Percentiles rank a stretch among this genome's conserved stretches.
phyloP scores from a whole-genome alignment of 2,888 invertebrate genomes.

The Eudasyphora cyanicolor region DNA sequence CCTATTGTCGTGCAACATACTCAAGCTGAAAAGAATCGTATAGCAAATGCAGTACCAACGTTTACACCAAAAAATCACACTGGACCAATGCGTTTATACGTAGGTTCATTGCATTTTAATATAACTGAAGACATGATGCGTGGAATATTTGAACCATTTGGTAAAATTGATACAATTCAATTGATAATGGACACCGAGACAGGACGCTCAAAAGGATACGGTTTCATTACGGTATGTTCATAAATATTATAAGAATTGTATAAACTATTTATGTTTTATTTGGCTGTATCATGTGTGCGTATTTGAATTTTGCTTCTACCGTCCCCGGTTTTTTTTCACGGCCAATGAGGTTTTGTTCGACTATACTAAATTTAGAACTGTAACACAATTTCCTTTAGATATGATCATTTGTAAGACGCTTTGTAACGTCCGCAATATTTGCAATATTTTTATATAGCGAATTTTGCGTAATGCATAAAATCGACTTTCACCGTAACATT shows the following conservation, averaged over 20 bases:
- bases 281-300: too few relatives aligned
- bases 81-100: constrained; percentile 98
- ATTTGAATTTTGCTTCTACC: too few relatives aligned
- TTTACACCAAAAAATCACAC: constrained; percentile 92
- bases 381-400: too few relatives aligned
- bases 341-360: too few relatives aligned
- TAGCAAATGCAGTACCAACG: constrained; percentile 91
- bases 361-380: too few relatives aligned
- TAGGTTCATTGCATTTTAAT: constrained; percentile 98
- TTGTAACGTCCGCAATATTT: too few relatives aligned
- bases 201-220: constrained; percentile 97
- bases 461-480: too few relatives aligned
- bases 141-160: constrained; percentile 99
- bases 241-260: not conserved
- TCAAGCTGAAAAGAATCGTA: constrained; percentile 96
- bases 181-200: constrained; percentile 97
- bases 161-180: constrained; percentile 97
- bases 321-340: too few relatives aligned
- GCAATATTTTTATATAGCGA: too few relatives aligned
- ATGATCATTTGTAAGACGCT: too few relatives aligned
- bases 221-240: constrained; percentile 94
- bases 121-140: constrained; percentile 99
- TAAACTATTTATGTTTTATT: not conserved
- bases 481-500: too few relatives aligned
- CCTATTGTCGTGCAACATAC: constrained; percentile 99